Base-by-base conservation (phyloP, 2,888 invertebrate species). In the Meiosimyza platycephala region DNA sequence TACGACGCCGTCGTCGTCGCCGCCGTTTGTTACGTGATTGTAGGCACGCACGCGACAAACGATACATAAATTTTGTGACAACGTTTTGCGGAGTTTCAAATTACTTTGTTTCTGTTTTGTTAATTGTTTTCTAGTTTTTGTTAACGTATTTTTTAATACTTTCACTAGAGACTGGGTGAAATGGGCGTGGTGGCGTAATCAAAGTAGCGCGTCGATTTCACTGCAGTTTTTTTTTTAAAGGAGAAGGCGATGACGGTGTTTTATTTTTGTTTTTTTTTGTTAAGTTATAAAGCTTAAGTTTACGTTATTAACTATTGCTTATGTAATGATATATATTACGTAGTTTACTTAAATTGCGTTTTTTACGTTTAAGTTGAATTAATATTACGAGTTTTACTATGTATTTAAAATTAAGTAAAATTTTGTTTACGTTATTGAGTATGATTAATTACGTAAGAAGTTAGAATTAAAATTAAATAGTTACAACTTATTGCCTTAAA, bases 41-140 rank as follows among this genome's bases (percentile, higher is more conserved):
- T 78, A 78, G 78, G 79, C 81, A 79, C 79, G 78, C 75, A 80
- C 81, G 80, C 79, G 79, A 79, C 77, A 79, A 78, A 76, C 82
- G 81, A 81, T 77, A 80, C 83, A 83, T 83, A 82, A 80, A 81
- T 76, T 68, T 75, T 69, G 54, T 62, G 47, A 55, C 76, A 75
- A 75, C 72, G 72, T 57, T 28, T 74, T 60, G 48, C 72, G 72
- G 52, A 73, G 50, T 70, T 68, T 60, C 74, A 75, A 76, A 77
- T 75, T 71, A 40, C 40, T 68, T 73, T 76, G 71, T 64, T 71
- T 51, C 60, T 51, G 57, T 66, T n/a, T 70, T 63, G 16, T 65
- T n/a, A 28, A 40, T 28, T 28, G 40, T 68, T 57, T 65, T 28
- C 66, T 71, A 62, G 66, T 60, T 65, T 48, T 40, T 40, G 40